Percentiles rank a stretch among this genome's conserved stretches.
Evolutionary conservation across 2,113 vertebrate genomes (phyloP).

Genomic region (Nerophis ophidion): DNA sequence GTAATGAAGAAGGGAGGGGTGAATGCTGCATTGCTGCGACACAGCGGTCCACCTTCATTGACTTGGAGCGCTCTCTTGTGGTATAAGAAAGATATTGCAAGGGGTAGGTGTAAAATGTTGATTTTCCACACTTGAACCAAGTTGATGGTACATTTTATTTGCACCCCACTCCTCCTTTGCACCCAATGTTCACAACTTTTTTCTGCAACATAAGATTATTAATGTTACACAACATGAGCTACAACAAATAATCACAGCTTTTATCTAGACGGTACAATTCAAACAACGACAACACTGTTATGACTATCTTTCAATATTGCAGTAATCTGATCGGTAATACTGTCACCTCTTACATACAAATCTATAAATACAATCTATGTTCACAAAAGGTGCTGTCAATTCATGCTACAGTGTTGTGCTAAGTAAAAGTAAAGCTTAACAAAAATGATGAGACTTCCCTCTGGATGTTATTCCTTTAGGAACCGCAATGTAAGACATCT

Average conservation of each 20-base stretch:
- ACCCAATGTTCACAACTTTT: neutral
- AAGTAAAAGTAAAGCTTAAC: conserved; percentile 19
- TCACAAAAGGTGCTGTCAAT: conserved; percentile 60
- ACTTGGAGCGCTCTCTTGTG: conserved; percentile 51
- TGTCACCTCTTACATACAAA: conserved; percentile 20
- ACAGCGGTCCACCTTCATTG: conserved; percentile 31
- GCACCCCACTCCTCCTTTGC: neutral
- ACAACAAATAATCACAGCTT: neutral
- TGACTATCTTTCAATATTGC: conserved; percentile 18
- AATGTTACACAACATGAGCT: neutral
- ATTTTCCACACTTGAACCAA: neutral
- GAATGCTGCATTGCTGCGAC: conserved; percentile 70
- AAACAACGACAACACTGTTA: conserved; percentile 34
- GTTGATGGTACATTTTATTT: conserved; percentile 3
- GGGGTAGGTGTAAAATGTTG: neutral
- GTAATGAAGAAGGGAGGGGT: conserved; percentile 5
- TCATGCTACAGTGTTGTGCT: conserved; percentile 69
- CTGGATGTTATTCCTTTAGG: neutral
- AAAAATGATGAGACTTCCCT: neutral
- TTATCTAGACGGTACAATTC: neutral
- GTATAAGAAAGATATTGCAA: conserved; percentile 2
- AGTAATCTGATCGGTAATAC: neutral
- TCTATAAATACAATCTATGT: conserved; percentile 54
- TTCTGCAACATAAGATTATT: neutral
- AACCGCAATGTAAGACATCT: conserved; percentile 9